Conservation (phyloP, 2,113 vertebrate genomes). For the Pangasianodon gigas region DNA sequence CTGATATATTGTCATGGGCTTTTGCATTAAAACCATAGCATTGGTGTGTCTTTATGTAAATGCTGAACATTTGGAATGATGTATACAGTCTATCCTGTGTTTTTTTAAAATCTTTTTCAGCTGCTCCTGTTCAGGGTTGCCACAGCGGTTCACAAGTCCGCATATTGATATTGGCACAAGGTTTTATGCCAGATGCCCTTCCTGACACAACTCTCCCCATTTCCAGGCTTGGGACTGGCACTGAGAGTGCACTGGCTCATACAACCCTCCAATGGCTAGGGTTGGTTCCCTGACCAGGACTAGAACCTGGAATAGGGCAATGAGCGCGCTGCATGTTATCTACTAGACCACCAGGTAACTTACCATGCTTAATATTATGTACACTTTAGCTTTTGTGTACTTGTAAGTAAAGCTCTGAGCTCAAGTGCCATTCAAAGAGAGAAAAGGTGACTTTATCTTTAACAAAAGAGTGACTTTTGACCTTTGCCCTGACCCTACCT, state of each 20-base stretch:
- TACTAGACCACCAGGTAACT: too few species aligned
- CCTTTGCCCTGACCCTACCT: slow-evolving; percentile 22
- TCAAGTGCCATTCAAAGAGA: neutral
- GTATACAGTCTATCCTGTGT: neutral
- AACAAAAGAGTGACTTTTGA: slow-evolving; percentile 44
- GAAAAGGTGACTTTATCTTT: slow-evolving; percentile 22
- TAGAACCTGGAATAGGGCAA: too few species aligned
- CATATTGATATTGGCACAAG: too few species aligned
- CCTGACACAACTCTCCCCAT: too few species aligned
- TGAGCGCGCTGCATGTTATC: too few species aligned
- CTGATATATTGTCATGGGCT: neutral
- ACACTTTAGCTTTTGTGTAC: neutral
- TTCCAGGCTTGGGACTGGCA: too few species aligned
- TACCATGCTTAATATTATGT: neutral
- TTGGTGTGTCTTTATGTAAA: neutral
- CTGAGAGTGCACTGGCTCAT: too few species aligned
- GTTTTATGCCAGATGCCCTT: too few species aligned
- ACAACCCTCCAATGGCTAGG: too few species aligned
- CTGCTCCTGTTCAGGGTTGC: too few species aligned
- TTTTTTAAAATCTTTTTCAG: neutral
- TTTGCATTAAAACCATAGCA: neutral
- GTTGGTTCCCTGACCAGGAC: too few species aligned
- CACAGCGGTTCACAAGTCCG: too few species aligned
- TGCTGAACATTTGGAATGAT: neutral
- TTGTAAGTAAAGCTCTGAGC: neutral